Percentiles rank a stretch among this genome's conserved stretches.
Conservation (phyloP, 2,888 invertebrate species). For the Stenichneumon culpator region DNA sequence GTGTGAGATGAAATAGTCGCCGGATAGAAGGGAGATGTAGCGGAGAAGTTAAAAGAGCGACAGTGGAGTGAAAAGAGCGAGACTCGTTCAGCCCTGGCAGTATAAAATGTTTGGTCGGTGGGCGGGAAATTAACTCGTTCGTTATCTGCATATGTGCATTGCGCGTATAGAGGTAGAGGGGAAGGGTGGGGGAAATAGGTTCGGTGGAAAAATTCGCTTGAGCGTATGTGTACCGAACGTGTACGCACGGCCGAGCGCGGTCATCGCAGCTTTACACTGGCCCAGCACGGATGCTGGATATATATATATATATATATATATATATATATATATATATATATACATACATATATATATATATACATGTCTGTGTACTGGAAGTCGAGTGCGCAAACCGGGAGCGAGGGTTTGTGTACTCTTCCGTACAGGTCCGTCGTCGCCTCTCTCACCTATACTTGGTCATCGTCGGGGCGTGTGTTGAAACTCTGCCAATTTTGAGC, state of each 20-base stretch:
- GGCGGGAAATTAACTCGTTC: slow-evolving; percentile 61
- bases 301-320: not conserved
- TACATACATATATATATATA: not conserved
- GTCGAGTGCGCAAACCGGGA: slow-evolving; percentile 1
- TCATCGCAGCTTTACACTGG: slow-evolving; percentile 37
- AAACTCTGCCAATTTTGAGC: slow-evolving; percentile 73
- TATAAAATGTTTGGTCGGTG: slow-evolving; percentile 55
- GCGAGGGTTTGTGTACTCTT: slow-evolving; percentile 52
- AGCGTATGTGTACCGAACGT: slow-evolving; percentile 28
- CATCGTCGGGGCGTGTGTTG: slow-evolving; percentile 60
- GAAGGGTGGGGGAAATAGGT: slow-evolving; percentile 5
- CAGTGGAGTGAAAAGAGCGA: slow-evolving; percentile 32
- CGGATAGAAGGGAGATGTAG: slow-evolving; percentile 3
- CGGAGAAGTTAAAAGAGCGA: slow-evolving; percentile 37
- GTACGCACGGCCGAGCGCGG: slow-evolving; percentile 36
- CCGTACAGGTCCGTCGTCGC: slow-evolving; percentile 29
- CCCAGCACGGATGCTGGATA: slow-evolving; percentile 6
- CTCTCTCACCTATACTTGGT: slow-evolving; percentile 29
- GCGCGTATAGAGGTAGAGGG: not conserved
- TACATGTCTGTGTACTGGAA: not conserved
- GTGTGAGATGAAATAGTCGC: not conserved
- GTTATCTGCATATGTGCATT: slow-evolving; percentile 31
- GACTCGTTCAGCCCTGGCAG: slow-evolving; percentile 17
- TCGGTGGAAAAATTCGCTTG: slow-evolving; percentile 49
- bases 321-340: not conserved